phyloP scores from a whole-genome alignment of 2,888 invertebrate species.

The Phania funesta region DNA sequence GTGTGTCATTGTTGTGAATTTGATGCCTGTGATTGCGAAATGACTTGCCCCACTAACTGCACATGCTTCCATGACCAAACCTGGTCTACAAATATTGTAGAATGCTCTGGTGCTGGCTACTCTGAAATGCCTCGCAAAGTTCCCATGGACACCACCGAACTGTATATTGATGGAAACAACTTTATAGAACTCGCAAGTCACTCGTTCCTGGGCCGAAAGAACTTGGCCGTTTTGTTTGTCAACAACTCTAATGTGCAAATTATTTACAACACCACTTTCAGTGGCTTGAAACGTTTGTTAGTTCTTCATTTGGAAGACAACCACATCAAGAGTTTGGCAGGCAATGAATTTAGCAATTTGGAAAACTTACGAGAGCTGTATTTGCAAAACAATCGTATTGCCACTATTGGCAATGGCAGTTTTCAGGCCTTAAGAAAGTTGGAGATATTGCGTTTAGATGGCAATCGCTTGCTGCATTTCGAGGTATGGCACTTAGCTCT shows the following conservation, averaged over 20 bases:
- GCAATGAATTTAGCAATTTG: conserved; percentile 90
- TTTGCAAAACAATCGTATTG: conserved; percentile 91
- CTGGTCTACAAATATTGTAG: conserved; percentile 96
- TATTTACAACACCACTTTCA: conserved; percentile 94
- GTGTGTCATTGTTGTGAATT: conserved; percentile 98
- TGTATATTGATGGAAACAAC: conserved; percentile 95
- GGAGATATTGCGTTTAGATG: conserved; percentile 91
- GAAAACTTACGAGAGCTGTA: conserved; percentile 92
- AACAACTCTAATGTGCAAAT: conserved; percentile 93
- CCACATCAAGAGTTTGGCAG: conserved; percentile 88
- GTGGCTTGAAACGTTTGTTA: conserved; percentile 89
- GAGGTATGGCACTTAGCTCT: conserved; percentile 92
- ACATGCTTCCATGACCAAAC: conserved; percentile 96
- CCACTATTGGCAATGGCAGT: conserved; percentile 91
- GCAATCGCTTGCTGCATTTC: conserved; percentile 90
- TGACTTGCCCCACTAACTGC: conserved; percentile 96
- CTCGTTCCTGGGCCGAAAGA: conserved; percentile 95
- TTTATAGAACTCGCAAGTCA: conserved; percentile 93
- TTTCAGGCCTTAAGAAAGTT: conserved; percentile 90
- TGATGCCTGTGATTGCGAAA: conserved; percentile 98
- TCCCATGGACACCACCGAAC: conserved; percentile 97
- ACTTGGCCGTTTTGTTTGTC: conserved; percentile 91
- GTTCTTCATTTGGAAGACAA: conserved; percentile 94
- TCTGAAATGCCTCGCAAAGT: conserved; percentile 91
- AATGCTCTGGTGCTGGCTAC: conserved; percentile 91